Evolutionary conservation across 2,113 vertebrate species (phyloP), one percentile per base, ranked within the genome.

Genomic region (Phrynosoma blainvillii): DNA sequence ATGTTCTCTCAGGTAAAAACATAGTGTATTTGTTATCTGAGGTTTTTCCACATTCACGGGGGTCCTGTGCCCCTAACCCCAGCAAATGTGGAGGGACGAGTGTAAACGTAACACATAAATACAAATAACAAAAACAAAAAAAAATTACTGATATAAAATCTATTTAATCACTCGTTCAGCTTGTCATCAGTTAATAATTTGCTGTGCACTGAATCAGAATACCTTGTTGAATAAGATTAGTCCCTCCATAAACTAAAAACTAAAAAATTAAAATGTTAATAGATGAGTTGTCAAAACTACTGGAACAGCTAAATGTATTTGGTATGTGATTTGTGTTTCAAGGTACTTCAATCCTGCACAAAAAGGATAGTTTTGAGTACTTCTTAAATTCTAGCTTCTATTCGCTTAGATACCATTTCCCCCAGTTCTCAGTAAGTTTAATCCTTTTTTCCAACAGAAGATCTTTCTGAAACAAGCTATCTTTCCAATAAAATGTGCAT

Each of bases 151-250:
- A 82, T 88, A 42, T 68, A 74, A 84, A 90, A 79, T 40, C 52
- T 30, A 27, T 27, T 68, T 62, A 81, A 89, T 87, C 79, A 90
- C 21, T n/a, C 25, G 10, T 85, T 86, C 88, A 65, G 66, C 36
- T 32, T 79, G 62, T 25, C 30, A 32, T 79, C 88, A 52, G 27
- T 5, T 71, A 30, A 5, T 71, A 12, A 11, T 71, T 11, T 71
- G 25, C 27, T 30, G 10, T 71, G 68, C 30, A 30, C 10, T 71
- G 11, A 81, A 81, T 65, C 21, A n/a, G 30, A 77, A 23, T 1
- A 4, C 66, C 21, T 27, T 76, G 14, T 42, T 85, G 32, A 86
- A 74, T 10, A 8, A 14, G 66, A 8, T 2, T 2, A 70, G 30
- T 32, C 27, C 5, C 2, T 78, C 32, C n/a, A 32, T n/a, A 77